phyloP scores from a whole-genome alignment of 1,140 invertebrate genomes.

The Tetranychus urticae region DNA sequence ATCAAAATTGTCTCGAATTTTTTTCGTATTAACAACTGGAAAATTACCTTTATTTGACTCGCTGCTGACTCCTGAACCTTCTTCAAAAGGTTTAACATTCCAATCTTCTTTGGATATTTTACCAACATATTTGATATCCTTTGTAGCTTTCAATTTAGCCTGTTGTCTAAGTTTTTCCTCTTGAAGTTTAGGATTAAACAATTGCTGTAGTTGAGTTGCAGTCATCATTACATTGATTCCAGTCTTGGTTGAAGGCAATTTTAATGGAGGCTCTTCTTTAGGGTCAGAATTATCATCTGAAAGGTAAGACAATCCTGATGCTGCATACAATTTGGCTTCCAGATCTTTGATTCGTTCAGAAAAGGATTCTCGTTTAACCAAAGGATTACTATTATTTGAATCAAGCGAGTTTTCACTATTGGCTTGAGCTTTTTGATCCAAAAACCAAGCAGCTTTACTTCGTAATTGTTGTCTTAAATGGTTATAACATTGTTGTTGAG shows the following conservation, averaged over 20 bases:
- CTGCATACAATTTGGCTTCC: constrained; percentile 26
- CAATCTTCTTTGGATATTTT: constrained; percentile 73
- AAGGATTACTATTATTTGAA: neutral
- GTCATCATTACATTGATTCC: constrained; percentile 3
- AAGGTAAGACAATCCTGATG: constrained; percentile 24
- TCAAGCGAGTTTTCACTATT: neutral
- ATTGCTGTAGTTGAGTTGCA: constrained; percentile 3
- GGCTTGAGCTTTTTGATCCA: constrained; percentile 39
- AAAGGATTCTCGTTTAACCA: neutral
- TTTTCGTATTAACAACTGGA: neutral
- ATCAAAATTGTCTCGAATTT: too few species aligned
- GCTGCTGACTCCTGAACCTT: neutral
- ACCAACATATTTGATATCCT: constrained; percentile 20
- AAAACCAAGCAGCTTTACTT: constrained; percentile 15
- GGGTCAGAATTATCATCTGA: neutral
- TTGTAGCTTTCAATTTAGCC: constrained; percentile 2
- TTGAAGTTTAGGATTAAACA: neutral
- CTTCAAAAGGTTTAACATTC: constrained; percentile 52
- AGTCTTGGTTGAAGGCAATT: neutral
- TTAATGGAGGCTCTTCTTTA: neutral
- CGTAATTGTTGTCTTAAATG: neutral
- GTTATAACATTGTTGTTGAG: neutral
- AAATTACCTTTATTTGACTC: neutral
- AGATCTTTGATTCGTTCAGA: constrained; percentile 43
- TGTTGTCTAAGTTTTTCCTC: constrained; percentile 3